Evolutionary conservation across 2,113 vertebrate species (phyloP), one percentile per base, ranked within the genome.

Genomic region (Elephantulus edwardii): DNA sequence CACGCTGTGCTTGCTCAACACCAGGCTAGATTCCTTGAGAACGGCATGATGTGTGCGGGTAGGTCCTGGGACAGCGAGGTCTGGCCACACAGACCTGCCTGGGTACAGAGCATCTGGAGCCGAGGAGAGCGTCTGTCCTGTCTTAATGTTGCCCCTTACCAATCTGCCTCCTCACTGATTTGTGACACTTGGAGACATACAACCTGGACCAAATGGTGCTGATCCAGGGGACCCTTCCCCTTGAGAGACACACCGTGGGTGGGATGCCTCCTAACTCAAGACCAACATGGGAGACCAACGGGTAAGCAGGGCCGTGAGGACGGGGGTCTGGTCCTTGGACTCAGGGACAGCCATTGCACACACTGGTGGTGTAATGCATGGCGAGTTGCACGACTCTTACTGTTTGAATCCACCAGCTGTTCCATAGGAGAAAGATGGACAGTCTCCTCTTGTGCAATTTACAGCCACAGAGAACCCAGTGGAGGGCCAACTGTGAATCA

Each of bases 151-250:
- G 10, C 13, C 42, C 33, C 33, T 40, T 8, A 0, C n/a, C n/a
- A 6, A 17, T 46, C 4, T n/a, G 0, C 24, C 81, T 33, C 58
- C 28, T 6, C 19, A 12, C 58, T 46, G 42, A 2, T 13, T 56
- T 30, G 4, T 13, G 46, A 28, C 28, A 30, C 33, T n/a, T n/a
- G n/a, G n/a, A 76, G 28, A 68, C 11, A 14, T 0, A 0, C 0
- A 2, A 13, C 71, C 14, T 46, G 22, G 22, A 60, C n/a, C 60
- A 50, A 58, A 20, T 30, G 40, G 62, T 4, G n/a, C n/a, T n/a
- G n/a, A n/a, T n/a, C n/a, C n/a, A n/a, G n/a, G 24, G 40, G 26
- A 22, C 26, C 44, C 2, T 3, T 5, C 50, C 77, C 1, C 2
- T 14, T 56, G 54, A 22, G 54, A 56, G 6, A 6, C 26, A 60